Percentiles rank a stretch among this genome's conserved stretches.
Evolutionary conservation across 2,797 vertebrate species (phyloP).

Genomic region (Poeciliopsis paucimaculata): DNA sequence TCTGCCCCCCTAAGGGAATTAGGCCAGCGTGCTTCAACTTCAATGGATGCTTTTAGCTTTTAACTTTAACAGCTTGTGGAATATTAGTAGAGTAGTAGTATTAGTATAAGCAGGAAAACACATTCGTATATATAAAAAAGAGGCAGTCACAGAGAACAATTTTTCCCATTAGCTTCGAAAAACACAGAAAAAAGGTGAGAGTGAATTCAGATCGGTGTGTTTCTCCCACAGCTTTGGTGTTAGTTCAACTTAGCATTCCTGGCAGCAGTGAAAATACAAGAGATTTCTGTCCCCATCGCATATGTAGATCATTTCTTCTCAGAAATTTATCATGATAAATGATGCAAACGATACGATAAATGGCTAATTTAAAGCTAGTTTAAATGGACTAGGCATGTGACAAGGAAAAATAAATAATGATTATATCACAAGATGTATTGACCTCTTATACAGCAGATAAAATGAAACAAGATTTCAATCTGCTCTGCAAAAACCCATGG

Average conservation of each 20-base stretch:
- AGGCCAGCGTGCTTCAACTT: not conserved
- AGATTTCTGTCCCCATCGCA: not conserved
- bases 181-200: not conserved
- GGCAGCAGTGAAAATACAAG: not conserved
- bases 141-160: not conserved
- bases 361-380: not conserved
- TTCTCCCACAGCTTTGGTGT: not conserved
- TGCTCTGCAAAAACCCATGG: not conserved
- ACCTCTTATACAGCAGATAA: not conserved
- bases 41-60: not conserved
- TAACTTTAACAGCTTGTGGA: not conserved
- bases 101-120: not conserved
- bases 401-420: not conserved
- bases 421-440: not conserved
- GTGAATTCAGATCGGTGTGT: not conserved
- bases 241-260: not conserved
- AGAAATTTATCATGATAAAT: too few relatives aligned
- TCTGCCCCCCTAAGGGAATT: not conserved
- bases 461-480: not conserved
- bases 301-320: not conserved
- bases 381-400: not conserved
- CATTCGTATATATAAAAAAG: not conserved
- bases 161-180: not conserved
- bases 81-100: not conserved
- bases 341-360: too few relatives aligned